Evolutionary conservation across 2,797 vertebrate species (phyloP), one percentile per base, ranked within the genome.

Genomic region (Clarias fuscus): DNA sequence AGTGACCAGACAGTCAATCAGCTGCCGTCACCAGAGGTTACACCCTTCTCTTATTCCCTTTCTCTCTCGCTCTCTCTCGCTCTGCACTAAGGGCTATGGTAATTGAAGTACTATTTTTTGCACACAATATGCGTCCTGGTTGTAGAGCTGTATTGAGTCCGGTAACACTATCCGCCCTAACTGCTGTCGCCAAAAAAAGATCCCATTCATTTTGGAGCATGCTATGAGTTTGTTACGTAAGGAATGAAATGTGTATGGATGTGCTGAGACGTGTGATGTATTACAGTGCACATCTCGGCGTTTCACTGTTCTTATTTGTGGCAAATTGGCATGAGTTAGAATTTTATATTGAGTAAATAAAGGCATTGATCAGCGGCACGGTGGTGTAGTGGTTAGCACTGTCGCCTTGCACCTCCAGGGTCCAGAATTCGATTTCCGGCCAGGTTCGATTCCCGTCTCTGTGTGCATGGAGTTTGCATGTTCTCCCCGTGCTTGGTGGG

Each of bases 1-100:
- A 91, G 91, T 17, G 90, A 92, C 11, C 92, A 93, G 62, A 87
- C 92, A 1, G 92, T 93, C 0, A 90, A 92, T 0, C 75, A 94
- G 8, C 95, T 99, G 87, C 98, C 98, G 0, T 98, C 98, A 71
- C 98, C 98, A 0, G 97, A 99, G 96, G 98, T 99, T 91, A 59
- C 72, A 71, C 40, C 27, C 40, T 18, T 40, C 22, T 43, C 20
- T 33, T 64, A 48, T 20, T 79, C 24, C 14, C 33, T 24, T 14
- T 56, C 24, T 14, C 22, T 77, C 5, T 10, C 27, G 0, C 53
- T 7, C 20, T 40, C 70, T 20, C 30, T 14, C 67, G 24, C 56
- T 13, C 64, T 10, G 56, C 22, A 58, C 73, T n/a, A 15, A 17
- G 17, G 11, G 4, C 37, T 37, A 14, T 20, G 0, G 20, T 37